Evolutionary conservation across 2,888 invertebrate genomes (phyloP), one percentile per base, ranked within the genome.

Genomic region (Calameuta pallipes): DNA sequence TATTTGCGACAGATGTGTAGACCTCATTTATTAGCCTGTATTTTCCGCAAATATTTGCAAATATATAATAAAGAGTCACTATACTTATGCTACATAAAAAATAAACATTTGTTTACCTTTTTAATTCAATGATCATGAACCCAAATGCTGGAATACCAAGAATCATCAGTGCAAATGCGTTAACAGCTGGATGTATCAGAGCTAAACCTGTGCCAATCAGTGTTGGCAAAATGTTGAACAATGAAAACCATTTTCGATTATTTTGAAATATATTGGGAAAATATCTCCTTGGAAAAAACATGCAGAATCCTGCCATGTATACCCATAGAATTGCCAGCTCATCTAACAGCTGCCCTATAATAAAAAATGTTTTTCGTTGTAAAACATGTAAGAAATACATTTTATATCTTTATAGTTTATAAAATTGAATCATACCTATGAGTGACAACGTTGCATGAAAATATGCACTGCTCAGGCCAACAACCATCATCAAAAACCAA

Each of bases 381-480:
- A 9, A 23, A 56, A 56, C 23, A 56, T 56, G 2, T 23, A 23
- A 56, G 23, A 1, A 56, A 23, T 56, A 56, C 2, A 23, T 23
- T 0, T 56, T 23, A 23, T 23, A 56, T 2, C 56, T 56, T 56
- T 23, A 23, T 56, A 56, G 23, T 56, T 56, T 56, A 23, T 56
- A 56, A 41, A 56, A 9, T 56, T 56, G 9, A 9, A 23, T 77
- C 81, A 83, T 90, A 94, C 94, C 94, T 83, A 96, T 94, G 86
- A 97, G 93, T 86, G 96, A 96, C 56, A 97, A 92, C 3, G 97
- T 97, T 11, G 97, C 96, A 92, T 97, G 97, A 89, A 97, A 97
- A 90, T 97, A 97, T 81, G 96, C 96, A 56, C 96, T 96, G 85
- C 96, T 95, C 1, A 96, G 88, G 11, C 97, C 97, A 76, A 97